Evolutionary conservation across 2,888 invertebrate species (phyloP).

Genomic region (Vesta saturnalis): DNA sequence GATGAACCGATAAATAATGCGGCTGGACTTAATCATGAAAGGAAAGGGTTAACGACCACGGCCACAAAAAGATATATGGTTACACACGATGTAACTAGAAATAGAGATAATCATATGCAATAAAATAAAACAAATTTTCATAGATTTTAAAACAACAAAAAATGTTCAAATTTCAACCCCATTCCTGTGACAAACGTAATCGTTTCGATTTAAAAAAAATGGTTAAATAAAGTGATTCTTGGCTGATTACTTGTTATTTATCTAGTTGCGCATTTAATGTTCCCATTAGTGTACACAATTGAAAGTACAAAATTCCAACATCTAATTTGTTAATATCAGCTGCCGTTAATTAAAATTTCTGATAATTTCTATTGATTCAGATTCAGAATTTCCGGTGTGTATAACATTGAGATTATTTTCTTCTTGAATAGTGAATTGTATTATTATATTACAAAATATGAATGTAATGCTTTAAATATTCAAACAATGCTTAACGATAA

Average conservation of each 20-base stretch:
- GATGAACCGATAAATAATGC: slow-evolving; percentile 2
- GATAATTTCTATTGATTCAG: slow-evolving; percentile 13
- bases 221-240: no score
- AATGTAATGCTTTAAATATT: neutral
- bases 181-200: no score
- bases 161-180: no score
- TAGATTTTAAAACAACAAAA: neutral
- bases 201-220: no score
- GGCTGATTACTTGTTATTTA: no score
- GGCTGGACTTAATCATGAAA: slow-evolving; percentile 5
- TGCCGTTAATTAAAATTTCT: neutral
- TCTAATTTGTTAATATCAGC: neutral
- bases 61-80: slow-evolving; percentile 7
- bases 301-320: neutral
- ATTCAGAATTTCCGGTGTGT: slow-evolving; percentile 10
- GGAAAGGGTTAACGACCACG: slow-evolving; percentile 9
- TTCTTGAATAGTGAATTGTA: neutral
- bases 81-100: neutral
- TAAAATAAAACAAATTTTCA: neutral
- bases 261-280: neutral
- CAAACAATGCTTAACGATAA: neutral
- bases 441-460: neutral
- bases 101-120: neutral
- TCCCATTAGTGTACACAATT: neutral
- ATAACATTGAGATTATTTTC: neutral